Conservation (phyloP, 2,797 vertebrate species). For the Tarsius wallacei region DNA sequence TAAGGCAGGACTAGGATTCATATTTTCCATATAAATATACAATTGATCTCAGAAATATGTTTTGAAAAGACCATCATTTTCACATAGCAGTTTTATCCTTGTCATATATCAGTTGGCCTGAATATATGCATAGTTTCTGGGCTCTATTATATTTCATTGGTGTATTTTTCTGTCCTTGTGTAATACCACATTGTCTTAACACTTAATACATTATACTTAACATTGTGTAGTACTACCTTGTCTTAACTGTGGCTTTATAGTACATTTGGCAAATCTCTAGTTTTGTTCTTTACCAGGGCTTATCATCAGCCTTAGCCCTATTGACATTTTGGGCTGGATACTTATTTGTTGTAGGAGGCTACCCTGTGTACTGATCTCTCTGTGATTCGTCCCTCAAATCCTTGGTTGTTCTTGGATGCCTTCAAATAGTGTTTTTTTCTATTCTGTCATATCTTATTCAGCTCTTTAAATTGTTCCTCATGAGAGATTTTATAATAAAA, state of each 20-base stretch:
- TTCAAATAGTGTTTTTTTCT: slow-evolving; percentile 9
- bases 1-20: not conserved
- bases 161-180: slow-evolving; percentile 18
- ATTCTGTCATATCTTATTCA: slow-evolving; percentile 34
- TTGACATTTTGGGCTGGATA: not conserved
- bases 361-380: not conserved
- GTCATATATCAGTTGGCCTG: not conserved
- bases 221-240: not conserved
- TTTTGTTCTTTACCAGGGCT: not conserved
- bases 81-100: not conserved
- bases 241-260: not conserved
- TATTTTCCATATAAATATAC: not conserved
- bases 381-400: not conserved
- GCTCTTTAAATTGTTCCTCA: not conserved
- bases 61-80: not conserved
- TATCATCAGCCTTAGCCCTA: not conserved
- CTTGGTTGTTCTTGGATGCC: not conserved
- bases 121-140: not conserved
- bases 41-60: not conserved
- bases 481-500: not conserved
- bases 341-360: not conserved
- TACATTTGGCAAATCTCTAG: not conserved
- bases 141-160: not conserved
- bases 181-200: not conserved
- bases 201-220: not conserved